Evolutionary conservation across 1,140 invertebrate genomes (phyloP).

Genomic region (Bilobella aurantiaca): DNA sequence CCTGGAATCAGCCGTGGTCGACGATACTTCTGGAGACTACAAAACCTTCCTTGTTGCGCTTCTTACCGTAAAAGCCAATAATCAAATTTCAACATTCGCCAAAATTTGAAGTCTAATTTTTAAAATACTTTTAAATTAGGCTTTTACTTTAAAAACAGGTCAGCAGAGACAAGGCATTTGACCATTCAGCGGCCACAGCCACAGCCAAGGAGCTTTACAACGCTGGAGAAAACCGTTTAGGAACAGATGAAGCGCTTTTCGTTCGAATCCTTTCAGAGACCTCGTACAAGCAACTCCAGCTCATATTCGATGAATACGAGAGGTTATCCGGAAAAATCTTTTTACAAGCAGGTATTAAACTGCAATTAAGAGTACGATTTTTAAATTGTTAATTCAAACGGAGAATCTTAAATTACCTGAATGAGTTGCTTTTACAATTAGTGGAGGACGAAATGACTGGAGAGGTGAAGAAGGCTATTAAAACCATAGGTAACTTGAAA

Average conservation of each 20-base stretch:
- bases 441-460: slow-evolving; percentile 6
- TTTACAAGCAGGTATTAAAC: neutral
- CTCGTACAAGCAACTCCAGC: neutral
- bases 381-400: no score
- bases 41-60: slow-evolving; percentile 57
- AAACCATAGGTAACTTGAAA: neutral
- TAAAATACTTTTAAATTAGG: no score
- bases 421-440: neutral
- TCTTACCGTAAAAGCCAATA: slow-evolving; percentile 40
- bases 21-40: slow-evolving; percentile 68
- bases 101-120: no score
- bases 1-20: slow-evolving; percentile 62
- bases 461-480: neutral
- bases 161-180: neutral
- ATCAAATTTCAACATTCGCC: no score
- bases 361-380: no score
- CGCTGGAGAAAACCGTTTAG: slow-evolving; percentile 36
- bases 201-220: slow-evolving; percentile 42
- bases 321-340: neutral
- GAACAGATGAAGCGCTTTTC: neutral
- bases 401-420: no score
- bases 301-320: neutral
- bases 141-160: no score
- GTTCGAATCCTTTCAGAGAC: neutral
- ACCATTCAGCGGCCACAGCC: slow-evolving; percentile 41